Base-by-base conservation (phyloP, 2,888 invertebrate species). In the Diarsia rubi region DNA sequence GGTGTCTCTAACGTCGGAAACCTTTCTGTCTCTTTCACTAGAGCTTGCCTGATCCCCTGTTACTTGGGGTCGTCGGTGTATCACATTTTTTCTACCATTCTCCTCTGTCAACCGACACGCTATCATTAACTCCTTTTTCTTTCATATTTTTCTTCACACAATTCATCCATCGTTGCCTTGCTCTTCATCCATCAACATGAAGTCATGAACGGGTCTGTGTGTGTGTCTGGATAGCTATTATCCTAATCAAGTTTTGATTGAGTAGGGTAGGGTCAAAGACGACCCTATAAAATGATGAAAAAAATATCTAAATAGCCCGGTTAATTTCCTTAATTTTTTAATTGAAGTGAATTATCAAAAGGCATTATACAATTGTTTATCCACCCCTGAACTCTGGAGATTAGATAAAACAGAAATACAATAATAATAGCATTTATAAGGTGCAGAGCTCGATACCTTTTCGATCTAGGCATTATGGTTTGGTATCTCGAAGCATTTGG, bases 381-480 rank as follows among this genome's bases (percentile, higher is more conserved):
- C 12, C 14, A 80, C 76, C 75, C 42, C 24, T 82, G 84, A 84
- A 75, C 82, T 79, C 12, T 27, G 16, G 12, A 24, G 82, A 82
- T 82, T 68, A 81, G 72, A 74, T 83, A 57, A 69, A 49, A 37
- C 19, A 42, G 16, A 14, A 57, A 69, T 52, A 59, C 42, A 68
- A 44, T 52, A 66, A 66, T 27, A 31, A 31, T 19, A 5, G 14
- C 82, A 64, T 68, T 44, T 3, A 6, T 54, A 1, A 68, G 5
- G 31, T 59, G 5, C 19, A 59, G 14, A 21, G 27, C 63, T 42
- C 16, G 54, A 12, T 54, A 31, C 47, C 24, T 31, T 42, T 16
- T 54, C 27, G 9, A 31, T 37, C 19, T 57, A 57, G 12, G 19
- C 57, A 57, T 57, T 27, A 19, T 19, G 19, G 9, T 57, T 27